phyloP scores from a whole-genome alignment of 2,888 invertebrate genomes.

The Halictus ligatus region DNA sequence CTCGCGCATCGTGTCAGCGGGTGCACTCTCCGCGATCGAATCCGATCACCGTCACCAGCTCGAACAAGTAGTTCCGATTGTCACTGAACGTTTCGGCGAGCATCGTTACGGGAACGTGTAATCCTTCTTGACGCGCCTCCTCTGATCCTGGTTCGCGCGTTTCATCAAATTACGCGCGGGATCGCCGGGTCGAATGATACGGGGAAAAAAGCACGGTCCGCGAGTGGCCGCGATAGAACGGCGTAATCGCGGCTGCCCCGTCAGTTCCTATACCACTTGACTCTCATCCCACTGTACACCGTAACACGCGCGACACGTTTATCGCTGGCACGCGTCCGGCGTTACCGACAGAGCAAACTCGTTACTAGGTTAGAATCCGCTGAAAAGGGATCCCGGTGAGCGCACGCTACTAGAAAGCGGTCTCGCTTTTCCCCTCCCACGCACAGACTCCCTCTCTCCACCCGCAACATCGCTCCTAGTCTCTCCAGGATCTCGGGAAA shows the following conservation, averaged over 20 bases:
- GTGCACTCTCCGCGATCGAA: conserved; percentile 16
- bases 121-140: conserved; percentile 1
- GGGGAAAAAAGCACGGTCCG: neutral
- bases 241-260: conserved; percentile 40
- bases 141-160: conserved; percentile 1
- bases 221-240: conserved; percentile 23
- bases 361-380: conserved; percentile 74
- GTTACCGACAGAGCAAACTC: conserved; percentile 73
- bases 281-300: conserved; percentile 68
- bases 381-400: conserved; percentile 71
- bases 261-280: conserved; percentile 56
- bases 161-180: conserved; percentile 1
- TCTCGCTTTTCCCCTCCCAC: conserved; percentile 67
- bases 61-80: conserved; percentile 28
- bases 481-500: conserved; percentile 75
- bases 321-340: conserved; percentile 71
- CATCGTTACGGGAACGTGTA: conserved; percentile 17
- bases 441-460: conserved; percentile 44
- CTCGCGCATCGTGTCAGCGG: conserved; percentile 28
- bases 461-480: conserved; percentile 59
- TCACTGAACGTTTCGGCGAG: neutral
- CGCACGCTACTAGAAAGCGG: conserved; percentile 60
- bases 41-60: conserved; percentile 21
- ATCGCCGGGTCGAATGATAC: neutral
- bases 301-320: conserved; percentile 72